Base-by-base conservation (phyloP, 2,797 vertebrate species). In the Phylloscopus collybita region DNA sequence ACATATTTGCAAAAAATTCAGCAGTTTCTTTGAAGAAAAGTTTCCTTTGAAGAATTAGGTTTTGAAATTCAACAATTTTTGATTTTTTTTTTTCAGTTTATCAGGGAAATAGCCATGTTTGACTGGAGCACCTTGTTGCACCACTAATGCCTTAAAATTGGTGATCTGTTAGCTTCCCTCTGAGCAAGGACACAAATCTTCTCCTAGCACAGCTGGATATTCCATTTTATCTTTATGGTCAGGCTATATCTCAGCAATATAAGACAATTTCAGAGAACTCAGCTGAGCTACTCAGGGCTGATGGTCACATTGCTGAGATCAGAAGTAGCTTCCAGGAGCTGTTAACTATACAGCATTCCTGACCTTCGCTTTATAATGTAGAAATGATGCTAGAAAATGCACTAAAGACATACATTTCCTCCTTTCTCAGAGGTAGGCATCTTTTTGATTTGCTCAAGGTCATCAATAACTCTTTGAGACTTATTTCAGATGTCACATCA, bases 31-130 rank as follows among this genome's bases (percentile, higher is more conserved):
- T 86, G 94, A 96, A 96, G 56, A 76, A 78, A 83, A 79, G 20
- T 70, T 90, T 88, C 40, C 86, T 94, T 92, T 96, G 92, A 96
- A 97, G 73, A 86, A 76, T 49, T 59, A 54, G 64, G 34, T 91
- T 92, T 95, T 80, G 80, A 96, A 97, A 92, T 86, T 59, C 51
- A 65, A 13, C 23, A 38, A 5, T 3, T 44, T 78, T 85, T 92
- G 13, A 36, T 95, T 94, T 95, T 50, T 94, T 95, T 50, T 70
- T 95, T 85, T 83, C 89, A 71, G 65, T 96, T 94, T 86, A 30
- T 75, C 25, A 75, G 54, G 42, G 36, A 85, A 93, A 81, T 10
- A 57, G 22, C 34, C 29, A 59, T 21, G 36, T 82, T 92, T 95
- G 74, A 92, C 80, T 65, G 32, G 65, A 53, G 34, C 47, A 80